Evolutionary conservation across 2,888 invertebrate genomes (phyloP).

Genomic region (Sarcophaga subvicina): DNA sequence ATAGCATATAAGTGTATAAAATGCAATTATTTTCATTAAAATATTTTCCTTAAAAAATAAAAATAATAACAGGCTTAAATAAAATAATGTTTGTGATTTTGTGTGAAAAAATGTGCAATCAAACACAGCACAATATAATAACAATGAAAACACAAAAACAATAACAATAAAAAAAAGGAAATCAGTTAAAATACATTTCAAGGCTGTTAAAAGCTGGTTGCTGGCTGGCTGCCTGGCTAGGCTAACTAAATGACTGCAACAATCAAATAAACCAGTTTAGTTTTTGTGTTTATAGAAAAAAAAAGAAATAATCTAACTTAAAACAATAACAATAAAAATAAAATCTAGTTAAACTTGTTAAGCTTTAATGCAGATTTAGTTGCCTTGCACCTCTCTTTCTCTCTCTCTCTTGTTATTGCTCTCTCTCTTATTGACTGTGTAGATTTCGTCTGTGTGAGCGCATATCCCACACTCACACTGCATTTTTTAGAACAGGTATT

Average conservation of each 20-base stretch:
- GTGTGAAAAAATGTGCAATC: slow-evolving; percentile 32
- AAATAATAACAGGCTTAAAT: not conserved
- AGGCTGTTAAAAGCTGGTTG: slow-evolving; percentile 65
- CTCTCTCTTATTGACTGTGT: no score
- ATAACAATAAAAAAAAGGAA: slow-evolving; percentile 1
- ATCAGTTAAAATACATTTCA: slow-evolving; percentile 65
- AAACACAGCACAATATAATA: not conserved
- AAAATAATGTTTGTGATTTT: not conserved
- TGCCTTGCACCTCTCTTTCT: no score
- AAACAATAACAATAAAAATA: slow-evolving; percentile 16
- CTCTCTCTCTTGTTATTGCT: no score
- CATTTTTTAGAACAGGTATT: no score
- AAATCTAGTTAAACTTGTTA: slow-evolving; percentile 4
- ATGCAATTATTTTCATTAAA: not conserved
- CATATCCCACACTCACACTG: no score
- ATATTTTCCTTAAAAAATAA: not conserved
- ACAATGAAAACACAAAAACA: not conserved
- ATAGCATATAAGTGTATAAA: no score
- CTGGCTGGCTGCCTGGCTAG: slow-evolving; percentile 16
- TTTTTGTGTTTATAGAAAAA: slow-evolving; percentile 21
- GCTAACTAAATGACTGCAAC: slow-evolving; percentile 1
- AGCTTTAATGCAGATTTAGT: no score
- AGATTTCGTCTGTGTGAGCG: no score
- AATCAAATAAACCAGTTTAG: slow-evolving; percentile 58
- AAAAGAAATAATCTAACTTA: slow-evolving; percentile 28